Base-by-base conservation (phyloP, 2,888 invertebrate species). In the Hypselothyrea guttata region DNA sequence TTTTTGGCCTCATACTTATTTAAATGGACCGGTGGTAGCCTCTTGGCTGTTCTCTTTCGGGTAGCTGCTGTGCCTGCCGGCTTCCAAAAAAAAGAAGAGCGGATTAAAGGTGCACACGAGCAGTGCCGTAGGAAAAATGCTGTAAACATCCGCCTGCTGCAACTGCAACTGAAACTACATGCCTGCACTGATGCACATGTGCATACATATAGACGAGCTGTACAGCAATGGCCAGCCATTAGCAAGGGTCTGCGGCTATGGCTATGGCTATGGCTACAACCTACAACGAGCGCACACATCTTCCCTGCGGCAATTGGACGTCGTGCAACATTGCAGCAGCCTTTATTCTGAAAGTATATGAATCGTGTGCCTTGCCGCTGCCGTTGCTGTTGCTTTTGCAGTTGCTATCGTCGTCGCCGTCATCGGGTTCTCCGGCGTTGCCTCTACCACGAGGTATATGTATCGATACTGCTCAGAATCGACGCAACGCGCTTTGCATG, bases 71-170 rank as follows among this genome's bases (percentile, higher is more conserved):
- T 42, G 48, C 11, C 22, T 46, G 58, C 48, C 49, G 48, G 41
- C 54, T 57, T 65, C 47, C 69, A 58, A 66, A 46, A 64, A 63
- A 73, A 76, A 66, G 45, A 72, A 71, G 81, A 82, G 82, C 79
- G 86, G 86, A 86, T 86, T 86, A 86, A 86, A 86, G 86, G 84
- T 86, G 86, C 78, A 84, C 72, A 84, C 74, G 74, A 83, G 77
- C 78, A 78, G 63, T 57, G 77, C 83, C 83, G 61, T 78, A 78
- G 84, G 77, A 83, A 83, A 83, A 78, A 71, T 78, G 76, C 83
- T 74, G 86, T 76, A 87, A 86, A 86, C 85, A 84, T 86, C 86
- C 87, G 87, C 86, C 86, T 86, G 86, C 87, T 86, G 87, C 87
- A 87, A 86, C 87, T 86, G 87, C 87, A 87, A 86, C 86, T 86